Evolutionary conservation across 2,113 vertebrate species (phyloP), one percentile per base, ranked within the genome.

Genomic region (Otis tarda): DNA sequence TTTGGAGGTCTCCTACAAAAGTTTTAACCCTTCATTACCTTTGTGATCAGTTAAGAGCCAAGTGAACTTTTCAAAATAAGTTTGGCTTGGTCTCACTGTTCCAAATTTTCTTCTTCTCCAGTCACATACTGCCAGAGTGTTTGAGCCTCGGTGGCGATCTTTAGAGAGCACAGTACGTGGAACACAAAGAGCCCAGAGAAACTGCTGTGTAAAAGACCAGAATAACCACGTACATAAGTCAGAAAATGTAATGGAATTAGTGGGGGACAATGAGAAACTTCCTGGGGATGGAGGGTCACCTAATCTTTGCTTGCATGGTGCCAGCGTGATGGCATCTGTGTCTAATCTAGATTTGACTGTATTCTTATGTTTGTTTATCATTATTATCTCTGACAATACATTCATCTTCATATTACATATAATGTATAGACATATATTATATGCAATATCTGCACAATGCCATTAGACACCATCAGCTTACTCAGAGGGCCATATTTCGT

Each of bases 271-370:
- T 21, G 25, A 59, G 68, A 68, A 69, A 24, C 14, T 39, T 88
- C 41, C 47, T 43, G 23, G n/a, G 17, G 23, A 11, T 70, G 67
- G 59, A 55, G 3, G 1, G 10, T 77, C 43, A 74, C 53, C 73
- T 68, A 9, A 63, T 49, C n/a, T 81, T 41, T 84, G 20, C 22
- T 88, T 78, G 43, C 17, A 31, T 3, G 17, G 3, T 39, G 22
- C 21, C 28, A 43, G 14, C 0, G 0, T 30, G 35, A 61, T 27
- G 16, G 35, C 4, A 2, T 19, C n/a, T 77, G 61, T 37, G 33
- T 23, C 56, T 91, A 16, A 25, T n/a, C 67, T 55, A 47, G 21
- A 14, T 89, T 33, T 67, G 33, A 53, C 14, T 43, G 7, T 53
- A 59, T 75, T 67, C 30, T 52, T 88, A 2, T 16, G 5, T 69